Evolutionary conservation across 2,888 invertebrate species (phyloP), one percentile per base, ranked within the genome.

Genomic region (Ellobium chinense): DNA sequence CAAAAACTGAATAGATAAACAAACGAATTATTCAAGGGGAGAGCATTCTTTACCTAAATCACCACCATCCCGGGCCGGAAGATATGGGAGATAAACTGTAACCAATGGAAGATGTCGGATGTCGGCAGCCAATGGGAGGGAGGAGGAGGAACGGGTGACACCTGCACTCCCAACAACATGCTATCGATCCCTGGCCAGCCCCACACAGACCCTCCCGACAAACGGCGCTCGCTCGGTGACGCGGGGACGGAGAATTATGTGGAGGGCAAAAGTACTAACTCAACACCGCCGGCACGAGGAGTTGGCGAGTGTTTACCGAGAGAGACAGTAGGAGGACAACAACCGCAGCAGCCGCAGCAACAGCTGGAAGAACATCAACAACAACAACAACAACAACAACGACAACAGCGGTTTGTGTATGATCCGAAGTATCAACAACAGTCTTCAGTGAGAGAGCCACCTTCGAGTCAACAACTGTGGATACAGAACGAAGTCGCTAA

Each of bases 61-160:
- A 9, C 18, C 36, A 46, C 29, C 46, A 74, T 31, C 63, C 74
- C 65, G 12, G 31, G 63, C 9, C 12, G 63, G n/a, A 63, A 62
- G 29, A 39, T 63, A 37, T 14, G 46, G 2, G 39, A 63, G 31
- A 66, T 66, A 9, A 24, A 29, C 9, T 56, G 24, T 66, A 56
- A 54, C 76, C 76, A 76, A 76, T 76, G 76, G 76, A 76, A 76
- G 34, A 76, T 76, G 75, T 75, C 65, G 24, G 66, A 2, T 3
- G 46, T 24, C n/a, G 18, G 7, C 18, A 56, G 31, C 2, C 34
- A 65, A 18, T 66, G 65, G 65, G 66, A 39, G 7, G 66, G 34
- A 56, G 34, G 39, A 54, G 29, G 5, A 9, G 76, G 36, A 27
- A n/a, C 63, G 39, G 76, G 54, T 65, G 76, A 76, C 76, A 66